Base-by-base conservation (phyloP, 2,888 invertebrate species). In the Pollenia labialis region DNA sequence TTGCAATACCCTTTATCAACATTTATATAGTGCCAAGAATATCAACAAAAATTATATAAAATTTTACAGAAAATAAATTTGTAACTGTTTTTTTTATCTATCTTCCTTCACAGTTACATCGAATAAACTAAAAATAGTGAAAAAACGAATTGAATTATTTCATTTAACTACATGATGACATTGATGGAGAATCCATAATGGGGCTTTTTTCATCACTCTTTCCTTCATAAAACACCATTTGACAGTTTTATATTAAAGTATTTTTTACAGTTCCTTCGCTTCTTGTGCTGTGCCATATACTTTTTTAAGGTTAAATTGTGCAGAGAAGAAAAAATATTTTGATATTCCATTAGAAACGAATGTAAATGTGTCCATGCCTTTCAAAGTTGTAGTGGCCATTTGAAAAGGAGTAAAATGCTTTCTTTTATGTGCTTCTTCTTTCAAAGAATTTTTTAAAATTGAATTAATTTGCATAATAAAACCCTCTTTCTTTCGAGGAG, bases 151-250 rank as follows among this genome's bases (percentile, higher is more conserved):
- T 7, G 14, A 75, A 75, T 16, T 64, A 54, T 52, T 18, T n/a
- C 9, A 42, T 44, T 44, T 56, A 23, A 54, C 56, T 23, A 52
- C 52, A 42, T 14, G 18, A 14, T 50, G 71, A 71, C 77, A 74
- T 81, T 81, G 81, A 75, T 60, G 68, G 68, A 68, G 72, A 18
- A 50, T 75, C 23, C 18, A 18, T 62, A 75, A 75, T 75, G 75
- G 52, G 7, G 10, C 44, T 60, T 69, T 40, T 50, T 10, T 4
- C 0, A 4, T 50, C 10, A 16, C 9, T 48, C n/a, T 81, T 64
- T 64, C 46, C 12, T 64, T 56, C 54, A 64, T 56, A 54, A 46
- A 16, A 40, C 44, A 74, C 58, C 81, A 52, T 75, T 66, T 60
- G 69, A 69, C 68, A 75, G 60, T 50, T 42, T 44, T 11, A 10